phyloP scores from a whole-genome alignment of 2,113 vertebrate species.

The Antigone vipio region DNA sequence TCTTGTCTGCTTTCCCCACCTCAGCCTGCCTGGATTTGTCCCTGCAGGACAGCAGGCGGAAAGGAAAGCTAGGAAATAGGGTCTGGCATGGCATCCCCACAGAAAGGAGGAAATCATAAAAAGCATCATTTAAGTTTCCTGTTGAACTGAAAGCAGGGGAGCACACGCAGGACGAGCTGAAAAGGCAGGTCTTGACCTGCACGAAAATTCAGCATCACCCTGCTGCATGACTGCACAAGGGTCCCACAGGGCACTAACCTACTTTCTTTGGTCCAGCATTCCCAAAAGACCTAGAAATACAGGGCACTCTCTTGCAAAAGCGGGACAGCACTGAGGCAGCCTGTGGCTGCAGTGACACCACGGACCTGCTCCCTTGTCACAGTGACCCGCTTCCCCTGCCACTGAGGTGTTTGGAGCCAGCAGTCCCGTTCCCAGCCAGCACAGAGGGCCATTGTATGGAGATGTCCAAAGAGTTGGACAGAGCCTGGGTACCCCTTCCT shows the following conservation, averaged over 20 bases:
- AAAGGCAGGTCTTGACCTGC: not conserved
- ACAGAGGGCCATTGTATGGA: fast-evolving
- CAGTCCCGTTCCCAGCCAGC: not conserved
- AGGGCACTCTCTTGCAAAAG: not conserved
- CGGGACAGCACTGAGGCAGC: not conserved
- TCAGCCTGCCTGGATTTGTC: not conserved
- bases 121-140: not conserved
- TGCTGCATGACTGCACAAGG: not conserved
- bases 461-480: not conserved
- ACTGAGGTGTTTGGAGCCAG: not conserved
- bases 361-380: not conserved
- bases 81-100: not conserved
- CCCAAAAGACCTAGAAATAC: not conserved
- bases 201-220: not conserved
- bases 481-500: not conserved
- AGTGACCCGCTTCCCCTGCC: not conserved
- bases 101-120: not conserved
- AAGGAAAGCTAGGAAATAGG: not conserved
- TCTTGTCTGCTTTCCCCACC: not conserved
- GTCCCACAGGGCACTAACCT: not conserved
- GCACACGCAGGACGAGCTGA: not conserved
- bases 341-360: not conserved
- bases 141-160: not conserved
- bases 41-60: not conserved
- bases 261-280: not conserved